Evolutionary conservation across 1,140 invertebrate species (phyloP).

Genomic region (Calephelis virginiensis): DNA sequence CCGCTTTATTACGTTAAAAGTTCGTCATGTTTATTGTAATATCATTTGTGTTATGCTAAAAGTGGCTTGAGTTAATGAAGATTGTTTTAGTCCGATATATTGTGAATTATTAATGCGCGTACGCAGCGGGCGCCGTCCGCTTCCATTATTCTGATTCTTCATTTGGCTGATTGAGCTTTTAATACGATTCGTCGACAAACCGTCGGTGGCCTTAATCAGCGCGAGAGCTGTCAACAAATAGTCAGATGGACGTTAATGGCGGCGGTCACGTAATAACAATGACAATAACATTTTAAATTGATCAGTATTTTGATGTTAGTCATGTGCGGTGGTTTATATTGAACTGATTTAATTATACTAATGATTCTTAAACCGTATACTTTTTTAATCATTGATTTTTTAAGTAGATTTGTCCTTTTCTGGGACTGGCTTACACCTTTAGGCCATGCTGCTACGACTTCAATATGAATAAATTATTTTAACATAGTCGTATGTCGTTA

Average conservation of each 20-base stretch:
- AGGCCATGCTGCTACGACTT: no score
- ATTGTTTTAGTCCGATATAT: constrained; percentile 65
- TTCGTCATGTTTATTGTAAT: constrained; percentile 31
- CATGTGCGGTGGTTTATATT: constrained; percentile 13
- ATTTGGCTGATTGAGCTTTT: constrained; percentile 78
- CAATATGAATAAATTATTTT: no score
- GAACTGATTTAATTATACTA: no score
- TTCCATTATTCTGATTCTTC: constrained; percentile 76
- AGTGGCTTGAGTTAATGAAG: constrained; percentile 73
- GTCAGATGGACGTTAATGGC: constrained; percentile 54
- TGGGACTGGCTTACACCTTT: no score
- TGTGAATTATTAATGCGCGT: constrained; percentile 76
- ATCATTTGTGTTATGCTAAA: constrained; percentile 56
- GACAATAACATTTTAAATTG: constrained; percentile 33
- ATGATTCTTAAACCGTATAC: no score
- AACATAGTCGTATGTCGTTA: no score
- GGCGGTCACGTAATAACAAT: constrained; percentile 54
- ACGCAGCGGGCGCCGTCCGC: constrained; percentile 63
- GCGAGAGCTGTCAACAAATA: constrained; percentile 70
- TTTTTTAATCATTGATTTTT: no score
- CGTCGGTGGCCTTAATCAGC: constrained; percentile 67
- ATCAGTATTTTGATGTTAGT: constrained; percentile 20
- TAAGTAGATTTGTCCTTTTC: no score
- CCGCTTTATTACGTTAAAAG: constrained; percentile 7
- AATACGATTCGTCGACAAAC: constrained; percentile 71